Evolutionary conservation across 2,797 vertebrate species (phyloP).

Genomic region (Lepilemur septentrionalis): DNA sequence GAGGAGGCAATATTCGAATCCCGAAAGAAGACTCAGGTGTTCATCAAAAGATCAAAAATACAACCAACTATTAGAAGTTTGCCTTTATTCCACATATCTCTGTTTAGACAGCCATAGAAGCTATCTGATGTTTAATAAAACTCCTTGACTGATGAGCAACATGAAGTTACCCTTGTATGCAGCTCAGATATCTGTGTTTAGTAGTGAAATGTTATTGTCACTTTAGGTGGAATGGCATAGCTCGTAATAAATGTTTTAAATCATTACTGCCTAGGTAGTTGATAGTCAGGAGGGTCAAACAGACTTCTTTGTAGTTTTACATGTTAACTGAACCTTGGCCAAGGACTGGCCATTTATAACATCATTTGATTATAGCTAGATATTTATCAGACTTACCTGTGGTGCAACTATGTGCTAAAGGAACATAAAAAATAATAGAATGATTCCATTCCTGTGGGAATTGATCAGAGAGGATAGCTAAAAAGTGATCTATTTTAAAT

Average conservation of each 20-base stretch:
- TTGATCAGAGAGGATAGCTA: conserved; percentile 13
- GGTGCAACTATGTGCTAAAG: background rate
- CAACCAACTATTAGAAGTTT: background rate
- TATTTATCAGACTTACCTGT: conserved; percentile 16
- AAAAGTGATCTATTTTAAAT: conserved; percentile 32
- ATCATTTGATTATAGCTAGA: background rate
- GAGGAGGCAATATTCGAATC: conserved; percentile 9
- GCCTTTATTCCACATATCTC: background rate
- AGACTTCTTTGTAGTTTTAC: background rate
- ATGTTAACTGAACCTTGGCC: background rate
- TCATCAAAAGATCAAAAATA: conserved; percentile 10
- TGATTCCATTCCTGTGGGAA: background rate
- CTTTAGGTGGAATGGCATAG: background rate
- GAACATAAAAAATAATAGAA: conserved; percentile 4
- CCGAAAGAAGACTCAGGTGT: conserved; percentile 18
- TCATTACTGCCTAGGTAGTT: background rate
- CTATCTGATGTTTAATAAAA: conserved; percentile 18
- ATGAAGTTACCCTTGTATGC: background rate
- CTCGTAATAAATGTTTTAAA: conserved; percentile 18
- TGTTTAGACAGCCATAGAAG: background rate
- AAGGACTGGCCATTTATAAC: background rate
- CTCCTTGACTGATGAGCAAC: background rate
- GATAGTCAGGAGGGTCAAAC: background rate
- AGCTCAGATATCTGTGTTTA: background rate
- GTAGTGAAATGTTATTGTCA: conserved; percentile 23